Percentiles rank a stretch among this genome's conserved stretches.
These are phyloP conservation scores for Siphamia tubifer DNA, from an alignment of 2,113 vertebrate genomes.

Conservation along the genomic window DNA sequence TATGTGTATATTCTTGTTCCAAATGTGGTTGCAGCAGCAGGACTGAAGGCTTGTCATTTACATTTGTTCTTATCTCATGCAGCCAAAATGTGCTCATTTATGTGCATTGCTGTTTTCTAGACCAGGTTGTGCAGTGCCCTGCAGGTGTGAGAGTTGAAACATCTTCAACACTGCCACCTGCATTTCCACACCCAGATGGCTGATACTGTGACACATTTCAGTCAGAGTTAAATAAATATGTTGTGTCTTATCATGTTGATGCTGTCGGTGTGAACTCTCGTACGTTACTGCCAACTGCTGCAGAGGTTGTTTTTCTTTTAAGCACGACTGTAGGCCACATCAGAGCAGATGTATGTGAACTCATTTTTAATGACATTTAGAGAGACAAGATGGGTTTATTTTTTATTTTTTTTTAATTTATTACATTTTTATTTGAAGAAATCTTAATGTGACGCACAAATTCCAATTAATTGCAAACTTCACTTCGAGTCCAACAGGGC, in stretches of 20 bases:
- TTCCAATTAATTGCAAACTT: too few species aligned
- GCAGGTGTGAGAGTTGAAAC: conserved; percentile 3
- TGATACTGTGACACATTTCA: not conserved
- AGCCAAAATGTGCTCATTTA: conserved; percentile 2
- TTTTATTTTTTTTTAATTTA: too few species aligned
- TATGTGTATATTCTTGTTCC: not conserved
- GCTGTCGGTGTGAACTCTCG: not conserved
- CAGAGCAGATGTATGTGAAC: not conserved
- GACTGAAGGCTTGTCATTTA: not conserved
- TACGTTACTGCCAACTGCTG: conserved; percentile 8
- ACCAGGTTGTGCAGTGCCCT: not conserved
- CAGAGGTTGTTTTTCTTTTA: conserved; percentile 7
- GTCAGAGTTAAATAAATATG: not conserved
- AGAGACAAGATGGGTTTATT: too few species aligned
- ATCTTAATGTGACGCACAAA: too few species aligned
- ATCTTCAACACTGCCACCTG: not conserved
- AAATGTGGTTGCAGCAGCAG: not conserved
- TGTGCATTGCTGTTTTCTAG: not conserved
- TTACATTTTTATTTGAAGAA: too few species aligned
- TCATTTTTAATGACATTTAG: not conserved
- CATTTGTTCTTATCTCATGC: not conserved
- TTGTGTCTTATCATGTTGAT: not conserved
- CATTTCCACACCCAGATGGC: not conserved
- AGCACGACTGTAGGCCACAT: conserved; percentile 15
- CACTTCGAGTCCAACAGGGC: too few species aligned